Base-by-base conservation (phyloP, 2,888 invertebrate species). In the Dexiosoma caninum region DNA sequence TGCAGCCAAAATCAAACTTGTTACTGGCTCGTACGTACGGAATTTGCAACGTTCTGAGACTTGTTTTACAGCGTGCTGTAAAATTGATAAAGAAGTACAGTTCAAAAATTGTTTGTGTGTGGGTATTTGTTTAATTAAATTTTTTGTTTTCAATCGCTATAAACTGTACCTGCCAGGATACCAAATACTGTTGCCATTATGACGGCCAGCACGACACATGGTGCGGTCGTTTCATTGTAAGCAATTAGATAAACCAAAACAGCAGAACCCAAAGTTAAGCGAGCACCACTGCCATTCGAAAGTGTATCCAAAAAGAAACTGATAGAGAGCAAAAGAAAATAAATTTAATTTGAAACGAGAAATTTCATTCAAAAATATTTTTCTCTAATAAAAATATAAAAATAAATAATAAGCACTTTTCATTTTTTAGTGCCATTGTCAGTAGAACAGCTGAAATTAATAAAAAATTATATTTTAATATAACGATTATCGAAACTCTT, bases 21-120 rank as follows among this genome's bases (percentile, higher is more conserved):
- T 90, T 90, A 55, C 89, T 90, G 74, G 90, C 91, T 37, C 91
- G 86, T 81, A 91, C 86, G 82, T 90, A 90, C 32, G 91, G 88
- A 83, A 90, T 89, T 84, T 90, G 90, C 66, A 90, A 84, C 78
- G 89, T 86, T 76, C 87, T 88, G 69, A 90, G 72, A 55, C 88
- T 89, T 59, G 87, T 86, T 82, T 90, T 90, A 82, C 89, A 90
- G 44, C 86, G 85, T 4, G 89, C 90, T 91, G 75, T 21, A 84
- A 83, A n/a, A n/a, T n/a, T n/a, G n/a, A n/a, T n/a, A n/a, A n/a
- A n/a, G n/a, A n/a, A n/a, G n/a, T n/a, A n/a, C n/a, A n/a, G n/a
- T n/a, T n/a, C n/a, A n/a, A n/a, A n/a, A n/a, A n/a, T n/a, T n/a
- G n/a, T n/a, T n/a, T n/a, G n/a, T n/a, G 10, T 30, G 14, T 42